A percentile compares a stretch with the other conserved stretches of the same genome.
phyloP scores from a whole-genome alignment of 2,888 invertebrate species.

The Euspilapteryx auroguttella region DNA sequence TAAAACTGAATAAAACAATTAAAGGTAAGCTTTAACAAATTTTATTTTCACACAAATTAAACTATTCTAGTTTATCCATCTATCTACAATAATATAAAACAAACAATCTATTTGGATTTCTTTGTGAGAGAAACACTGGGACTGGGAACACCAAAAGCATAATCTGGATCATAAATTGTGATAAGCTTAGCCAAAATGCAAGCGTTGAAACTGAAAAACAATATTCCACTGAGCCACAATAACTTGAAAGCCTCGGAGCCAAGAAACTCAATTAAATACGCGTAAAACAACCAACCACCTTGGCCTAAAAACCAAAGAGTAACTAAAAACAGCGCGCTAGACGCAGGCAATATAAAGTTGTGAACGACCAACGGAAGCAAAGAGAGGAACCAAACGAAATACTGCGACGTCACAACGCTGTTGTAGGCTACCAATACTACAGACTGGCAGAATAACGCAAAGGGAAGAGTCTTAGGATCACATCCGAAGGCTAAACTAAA shows the following conservation, averaged over 20 bases:
- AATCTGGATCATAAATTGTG: slow-evolving; percentile 28
- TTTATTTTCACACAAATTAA: too few species aligned
- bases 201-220: slow-evolving; percentile 84
- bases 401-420: slow-evolving; percentile 95
- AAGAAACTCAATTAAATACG: slow-evolving; percentile 91
- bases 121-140: slow-evolving; percentile 7
- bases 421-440: slow-evolving; percentile 91
- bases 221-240: slow-evolving; percentile 81
- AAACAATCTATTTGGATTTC: slow-evolving; percentile 7
- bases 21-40: too few species aligned
- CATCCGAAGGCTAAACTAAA: slow-evolving; percentile 70
- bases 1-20: too few species aligned
- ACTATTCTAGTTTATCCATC: too few species aligned
- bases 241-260: slow-evolving; percentile 79
- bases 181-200: slow-evolving; percentile 65
- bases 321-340: slow-evolving; percentile 46
- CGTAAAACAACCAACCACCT: slow-evolving; percentile 84
- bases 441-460: slow-evolving; percentile 83
- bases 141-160: slow-evolving; percentile 23
- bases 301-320: slow-evolving; percentile 73
- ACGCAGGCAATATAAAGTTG: slow-evolving; percentile 61
- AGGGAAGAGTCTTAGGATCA: slow-evolving; percentile 71
- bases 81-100: too few species aligned
- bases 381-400: slow-evolving; percentile 95
- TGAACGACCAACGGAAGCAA: slow-evolving; percentile 82